Evolutionary conservation across 2,797 vertebrate species (phyloP).

Genomic region (Pseudochirops corinnae): DNA sequence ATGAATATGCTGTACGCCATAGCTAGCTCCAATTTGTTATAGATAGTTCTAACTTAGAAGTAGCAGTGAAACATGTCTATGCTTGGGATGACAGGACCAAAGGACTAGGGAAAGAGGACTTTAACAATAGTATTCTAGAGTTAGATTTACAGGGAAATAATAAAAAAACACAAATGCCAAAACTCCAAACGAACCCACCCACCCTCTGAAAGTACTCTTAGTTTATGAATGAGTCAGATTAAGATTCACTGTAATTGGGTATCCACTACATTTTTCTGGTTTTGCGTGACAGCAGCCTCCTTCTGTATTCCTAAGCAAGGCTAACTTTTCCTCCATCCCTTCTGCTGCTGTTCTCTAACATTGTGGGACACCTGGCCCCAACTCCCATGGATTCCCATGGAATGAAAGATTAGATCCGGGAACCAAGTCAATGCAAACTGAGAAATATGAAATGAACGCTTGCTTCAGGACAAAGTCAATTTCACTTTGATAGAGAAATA

Average conservation of each 20-base stretch:
- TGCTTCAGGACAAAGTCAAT: slow-evolving; percentile 30
- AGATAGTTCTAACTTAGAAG: neutral
- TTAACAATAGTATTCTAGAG: slow-evolving; percentile 9
- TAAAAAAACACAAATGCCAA: slow-evolving; percentile 23
- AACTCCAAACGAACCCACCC: neutral
- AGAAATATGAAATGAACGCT: slow-evolving; percentile 19
- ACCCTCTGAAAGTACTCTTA: neutral
- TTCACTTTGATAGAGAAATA: slow-evolving; percentile 1
- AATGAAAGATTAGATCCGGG: neutral
- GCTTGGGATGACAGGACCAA: neutral
- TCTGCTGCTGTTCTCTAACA: neutral
- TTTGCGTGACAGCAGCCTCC: slow-evolving; percentile 27
- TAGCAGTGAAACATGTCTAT: neutral
- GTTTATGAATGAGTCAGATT: slow-evolving; percentile 5
- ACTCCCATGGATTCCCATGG: neutral
- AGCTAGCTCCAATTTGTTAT: neutral
- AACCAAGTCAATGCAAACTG: neutral
- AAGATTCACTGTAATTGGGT: neutral
- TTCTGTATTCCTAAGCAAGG: neutral
- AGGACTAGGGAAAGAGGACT: slow-evolving; percentile 43
- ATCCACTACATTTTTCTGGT: slow-evolving; percentile 12
- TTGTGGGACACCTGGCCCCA: neutral
- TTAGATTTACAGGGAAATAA: slow-evolving; percentile 28
- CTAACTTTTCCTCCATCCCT: neutral
- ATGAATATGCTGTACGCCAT: neutral